These are phyloP conservation scores for Sebastes taczanowskii DNA, from an alignment of 2,797 vertebrate genomes.

Conservation along the genomic window DNA sequence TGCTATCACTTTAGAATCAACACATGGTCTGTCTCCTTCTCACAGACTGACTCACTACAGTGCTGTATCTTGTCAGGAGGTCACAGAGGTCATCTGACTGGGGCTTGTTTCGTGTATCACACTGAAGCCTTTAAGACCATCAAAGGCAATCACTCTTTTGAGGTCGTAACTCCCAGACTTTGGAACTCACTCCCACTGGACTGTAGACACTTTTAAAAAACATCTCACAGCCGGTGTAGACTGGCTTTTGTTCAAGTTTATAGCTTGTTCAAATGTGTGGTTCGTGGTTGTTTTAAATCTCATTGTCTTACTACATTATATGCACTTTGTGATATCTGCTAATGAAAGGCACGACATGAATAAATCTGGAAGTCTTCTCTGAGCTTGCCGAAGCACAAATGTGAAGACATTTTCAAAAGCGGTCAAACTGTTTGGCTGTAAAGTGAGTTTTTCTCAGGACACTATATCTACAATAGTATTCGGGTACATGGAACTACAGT, in stretches of 20 bases:
- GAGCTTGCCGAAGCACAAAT: too few relatives aligned
- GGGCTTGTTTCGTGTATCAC: not conserved
- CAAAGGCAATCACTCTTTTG: conserved; percentile 18
- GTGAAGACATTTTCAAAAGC: too few relatives aligned
- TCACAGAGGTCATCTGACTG: conserved; percentile 11
- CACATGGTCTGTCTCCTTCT: not conserved
- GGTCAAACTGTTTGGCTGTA: too few relatives aligned
- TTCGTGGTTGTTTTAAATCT: not conserved
- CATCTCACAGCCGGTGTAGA: not conserved
- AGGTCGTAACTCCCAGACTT: conserved; percentile 5
- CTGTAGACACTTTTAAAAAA: not conserved
- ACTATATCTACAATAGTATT: too few relatives aligned
- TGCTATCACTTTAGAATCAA: not conserved
- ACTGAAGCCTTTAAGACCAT: conserved; percentile 16
- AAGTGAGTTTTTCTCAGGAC: too few relatives aligned
- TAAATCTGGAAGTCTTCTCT: not conserved
- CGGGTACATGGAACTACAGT: fast-evolving
- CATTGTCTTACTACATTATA: not conserved
- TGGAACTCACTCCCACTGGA: not conserved
- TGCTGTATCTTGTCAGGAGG: not conserved
- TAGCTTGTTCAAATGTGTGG: not conserved
- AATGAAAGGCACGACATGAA: not conserved
- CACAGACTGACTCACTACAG: not conserved
- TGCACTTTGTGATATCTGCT: not conserved
- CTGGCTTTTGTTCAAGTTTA: not conserved